phyloP scores from a whole-genome alignment of 2,888 invertebrate genomes.

The Iselma pallidipennis region DNA sequence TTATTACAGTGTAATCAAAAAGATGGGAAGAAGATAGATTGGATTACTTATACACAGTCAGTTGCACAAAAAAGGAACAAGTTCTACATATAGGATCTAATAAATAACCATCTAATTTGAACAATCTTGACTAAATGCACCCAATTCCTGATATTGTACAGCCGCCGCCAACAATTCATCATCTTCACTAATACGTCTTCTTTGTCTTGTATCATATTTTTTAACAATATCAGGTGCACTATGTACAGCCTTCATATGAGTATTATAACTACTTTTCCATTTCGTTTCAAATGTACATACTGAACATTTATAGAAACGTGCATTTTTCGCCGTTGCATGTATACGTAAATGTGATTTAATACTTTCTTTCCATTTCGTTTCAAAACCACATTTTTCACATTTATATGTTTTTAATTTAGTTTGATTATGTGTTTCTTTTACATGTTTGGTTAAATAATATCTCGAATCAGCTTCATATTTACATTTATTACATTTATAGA shows the following conservation, averaged over 20 bases:
- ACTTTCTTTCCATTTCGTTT: constrained; percentile 20
- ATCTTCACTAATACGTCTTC: not conserved
- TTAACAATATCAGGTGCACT: constrained; percentile 15
- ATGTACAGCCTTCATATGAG: constrained; percentile 19
- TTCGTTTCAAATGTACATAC: constrained; percentile 18
- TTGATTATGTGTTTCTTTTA: constrained; percentile 12
- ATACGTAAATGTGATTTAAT: constrained; percentile 14
- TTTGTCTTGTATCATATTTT: constrained; percentile 18
- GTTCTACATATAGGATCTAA: too few species aligned
- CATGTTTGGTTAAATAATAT: constrained; percentile 15
- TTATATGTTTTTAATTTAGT: constrained; percentile 8
- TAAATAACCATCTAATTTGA: too few species aligned
- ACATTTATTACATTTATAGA: constrained; percentile 19
- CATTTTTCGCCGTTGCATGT: constrained; percentile 12
- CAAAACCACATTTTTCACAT: constrained; percentile 18
- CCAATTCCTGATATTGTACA: too few species aligned
- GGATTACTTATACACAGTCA: too few species aligned
- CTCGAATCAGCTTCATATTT: constrained; percentile 13
- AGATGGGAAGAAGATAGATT: too few species aligned
- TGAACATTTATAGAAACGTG: constrained; percentile 9
- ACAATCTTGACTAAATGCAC: too few species aligned
- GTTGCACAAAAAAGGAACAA: too few species aligned
- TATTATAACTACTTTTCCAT: constrained; percentile 18
- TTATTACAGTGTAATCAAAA: too few species aligned
- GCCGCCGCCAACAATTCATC: too few species aligned